A percentile compares a stretch with the other conserved stretches of the same genome.
Evolutionary conservation across 1,140 invertebrate species (phyloP).

Genomic region (Coboldia fuscipes): DNA sequence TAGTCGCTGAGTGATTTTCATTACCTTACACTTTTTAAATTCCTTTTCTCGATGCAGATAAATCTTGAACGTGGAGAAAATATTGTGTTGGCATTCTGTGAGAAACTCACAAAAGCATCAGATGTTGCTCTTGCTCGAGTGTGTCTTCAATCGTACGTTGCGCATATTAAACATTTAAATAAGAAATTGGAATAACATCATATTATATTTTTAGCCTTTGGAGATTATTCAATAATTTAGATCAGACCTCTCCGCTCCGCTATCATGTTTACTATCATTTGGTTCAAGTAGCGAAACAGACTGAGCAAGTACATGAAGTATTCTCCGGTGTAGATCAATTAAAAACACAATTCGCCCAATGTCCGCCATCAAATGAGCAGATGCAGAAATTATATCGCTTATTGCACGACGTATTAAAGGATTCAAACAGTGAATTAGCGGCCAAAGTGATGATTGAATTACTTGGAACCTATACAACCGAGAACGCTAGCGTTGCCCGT

Average conservation of each 20-base stretch:
- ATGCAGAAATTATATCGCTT: slow-evolving; percentile 79
- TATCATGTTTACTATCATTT: slow-evolving; percentile 86
- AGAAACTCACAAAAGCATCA: slow-evolving; percentile 82
- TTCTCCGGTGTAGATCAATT: slow-evolving; percentile 60
- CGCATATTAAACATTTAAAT: not conserved
- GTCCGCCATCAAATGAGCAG: slow-evolving; percentile 73
- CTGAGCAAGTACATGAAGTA: slow-evolving; percentile 62
- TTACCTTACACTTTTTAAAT: slow-evolving; percentile 1
- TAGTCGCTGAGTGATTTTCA: no score
- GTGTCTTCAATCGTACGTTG: slow-evolving; percentile 67
- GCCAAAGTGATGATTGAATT: slow-evolving; percentile 94
- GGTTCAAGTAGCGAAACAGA: slow-evolving; percentile 68
- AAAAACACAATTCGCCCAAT: slow-evolving; percentile 61
- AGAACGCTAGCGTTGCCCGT: slow-evolving; percentile 87
- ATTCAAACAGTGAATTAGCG: slow-evolving; percentile 59
- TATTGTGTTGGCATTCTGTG: slow-evolving; percentile 76
- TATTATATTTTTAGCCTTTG: slow-evolving; percentile 36
- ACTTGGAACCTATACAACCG: slow-evolving; percentile 83
- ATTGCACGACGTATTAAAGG: slow-evolving; percentile 66
- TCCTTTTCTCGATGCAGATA: slow-evolving; percentile 32
- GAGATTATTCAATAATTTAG: slow-evolving; percentile 77
- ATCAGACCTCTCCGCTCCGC: slow-evolving; percentile 58
- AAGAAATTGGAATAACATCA: slow-evolving; percentile 1
- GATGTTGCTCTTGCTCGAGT: slow-evolving; percentile 58
- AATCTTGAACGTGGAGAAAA: slow-evolving; percentile 73